A percentile compares a stretch with the other conserved stretches of the same genome.
Evolutionary conservation across 1,140 invertebrate species (phyloP).

Genomic region (Acromyrmex heyeri): DNA sequence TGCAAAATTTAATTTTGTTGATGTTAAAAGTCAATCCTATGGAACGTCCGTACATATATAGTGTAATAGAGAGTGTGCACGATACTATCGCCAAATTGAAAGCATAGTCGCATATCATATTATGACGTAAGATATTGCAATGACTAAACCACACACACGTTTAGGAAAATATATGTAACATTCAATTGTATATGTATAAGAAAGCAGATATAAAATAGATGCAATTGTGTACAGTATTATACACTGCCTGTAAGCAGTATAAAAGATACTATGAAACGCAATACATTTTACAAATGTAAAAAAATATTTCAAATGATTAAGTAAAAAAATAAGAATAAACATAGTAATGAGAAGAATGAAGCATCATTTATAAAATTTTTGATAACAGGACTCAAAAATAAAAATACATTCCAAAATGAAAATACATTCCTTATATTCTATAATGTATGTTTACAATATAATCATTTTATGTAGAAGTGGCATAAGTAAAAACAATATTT

Average conservation of each 20-base stretch:
- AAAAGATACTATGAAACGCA: neutral
- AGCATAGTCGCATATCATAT: slow-evolving; percentile 78
- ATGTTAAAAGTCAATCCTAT: slow-evolving; percentile 92
- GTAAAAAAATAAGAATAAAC: neutral
- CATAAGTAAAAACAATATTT: neutral
- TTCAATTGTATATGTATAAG: neutral
- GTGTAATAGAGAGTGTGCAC: slow-evolving; percentile 89
- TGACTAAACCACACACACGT: neutral
- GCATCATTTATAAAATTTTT: neutral
- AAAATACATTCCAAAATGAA: slow-evolving; percentile 7
- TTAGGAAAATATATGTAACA: neutral
- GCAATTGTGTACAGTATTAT: neutral
- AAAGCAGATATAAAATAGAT: neutral
- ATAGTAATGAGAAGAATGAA: neutral
- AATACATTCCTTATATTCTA: neutral
- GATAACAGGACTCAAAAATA: neutral
- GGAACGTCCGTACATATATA: slow-evolving; percentile 92
- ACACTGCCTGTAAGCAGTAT: neutral
- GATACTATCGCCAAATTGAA: slow-evolving; percentile 88
- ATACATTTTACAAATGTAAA: neutral
- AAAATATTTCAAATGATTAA: neutral
- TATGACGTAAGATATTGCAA: neutral
- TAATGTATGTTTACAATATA: slow-evolving; percentile 4
- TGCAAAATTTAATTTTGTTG: slow-evolving; percentile 90
- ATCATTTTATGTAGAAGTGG: neutral